Evolutionary conservation across 2,888 invertebrate genomes (phyloP).

Genomic region (Nomada ferruginata): DNA sequence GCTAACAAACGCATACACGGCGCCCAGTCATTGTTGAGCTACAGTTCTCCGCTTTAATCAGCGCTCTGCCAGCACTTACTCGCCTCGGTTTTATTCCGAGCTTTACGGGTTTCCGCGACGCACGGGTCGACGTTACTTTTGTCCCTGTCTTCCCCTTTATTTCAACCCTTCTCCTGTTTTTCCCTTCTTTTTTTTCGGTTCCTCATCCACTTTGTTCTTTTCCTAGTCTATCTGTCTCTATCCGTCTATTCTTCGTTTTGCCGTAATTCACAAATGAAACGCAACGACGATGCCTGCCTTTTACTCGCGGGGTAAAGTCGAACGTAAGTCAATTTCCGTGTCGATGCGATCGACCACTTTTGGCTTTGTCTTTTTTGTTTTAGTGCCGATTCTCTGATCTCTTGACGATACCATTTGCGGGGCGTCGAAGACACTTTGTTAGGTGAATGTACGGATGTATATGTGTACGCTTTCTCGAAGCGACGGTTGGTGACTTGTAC

Average conservation of each 20-base stretch:
- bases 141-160: background rate
- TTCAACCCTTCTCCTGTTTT: background rate
- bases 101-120: constrained; percentile 20
- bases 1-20: constrained; percentile 42
- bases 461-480: too few relatives aligned
- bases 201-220: background rate
- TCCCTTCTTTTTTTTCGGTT: background rate
- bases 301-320: background rate
- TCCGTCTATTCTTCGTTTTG: background rate
- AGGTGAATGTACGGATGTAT: background rate
- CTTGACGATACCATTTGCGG: background rate
- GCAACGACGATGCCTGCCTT: constrained; percentile 6
- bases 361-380: background rate
- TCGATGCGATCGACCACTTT: constrained; percentile 8
- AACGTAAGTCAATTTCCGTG: constrained; percentile 33
- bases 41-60: constrained; percentile 58
- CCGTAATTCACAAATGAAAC: constrained; percentile 38
- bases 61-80: constrained; percentile 39
- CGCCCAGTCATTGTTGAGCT: constrained; percentile 52
- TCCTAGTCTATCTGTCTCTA: background rate
- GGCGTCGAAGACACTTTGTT: background rate
- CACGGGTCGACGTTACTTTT: constrained; percentile 41
- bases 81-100: constrained; percentile 45
- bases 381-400: background rate
- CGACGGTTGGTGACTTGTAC: background rate